Conservation (phyloP, 1,140 invertebrate genomes). For the Parasteatoda tepidariorum region DNA sequence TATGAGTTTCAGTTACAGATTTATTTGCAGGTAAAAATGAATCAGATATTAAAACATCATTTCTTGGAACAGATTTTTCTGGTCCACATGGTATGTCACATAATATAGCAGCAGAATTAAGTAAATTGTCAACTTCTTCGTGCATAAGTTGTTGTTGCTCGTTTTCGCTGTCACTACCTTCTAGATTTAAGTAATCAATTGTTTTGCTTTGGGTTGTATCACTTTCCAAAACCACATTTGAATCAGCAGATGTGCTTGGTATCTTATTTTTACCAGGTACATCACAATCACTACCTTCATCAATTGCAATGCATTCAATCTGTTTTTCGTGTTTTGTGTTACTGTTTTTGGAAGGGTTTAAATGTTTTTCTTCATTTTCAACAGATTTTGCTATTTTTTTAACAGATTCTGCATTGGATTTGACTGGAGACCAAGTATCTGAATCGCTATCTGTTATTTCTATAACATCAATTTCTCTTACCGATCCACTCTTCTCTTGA, state of each 20-base stretch:
- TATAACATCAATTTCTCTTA: background rate
- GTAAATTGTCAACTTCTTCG: constrained; percentile 9
- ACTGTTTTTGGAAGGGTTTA: background rate
- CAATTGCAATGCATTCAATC: constrained; percentile 4
- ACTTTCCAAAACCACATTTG: background rate
- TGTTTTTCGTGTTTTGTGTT: background rate
- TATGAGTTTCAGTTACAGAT: background rate
- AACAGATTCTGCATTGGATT: background rate
- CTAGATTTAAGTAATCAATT: constrained; percentile 21
- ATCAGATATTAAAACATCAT: background rate
- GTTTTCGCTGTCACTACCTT: constrained; percentile 14
- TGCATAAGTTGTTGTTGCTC: constrained; percentile 2
- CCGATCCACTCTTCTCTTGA: background rate
- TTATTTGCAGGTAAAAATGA: background rate
- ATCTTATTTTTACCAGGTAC: background rate
- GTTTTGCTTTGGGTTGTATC: background rate
- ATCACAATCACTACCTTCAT: background rate
- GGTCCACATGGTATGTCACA: constrained; percentile 7
- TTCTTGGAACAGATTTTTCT: background rate
- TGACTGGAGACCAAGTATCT: background rate
- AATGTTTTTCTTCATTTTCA: too few relatives aligned
- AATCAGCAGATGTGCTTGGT: background rate
- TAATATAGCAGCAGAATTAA: constrained; percentile 29
- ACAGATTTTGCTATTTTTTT: background rate
- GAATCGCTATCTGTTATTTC: background rate